phyloP scores from a whole-genome alignment of 2,888 invertebrate genomes.

The Pristionchus fissidentatus region DNA sequence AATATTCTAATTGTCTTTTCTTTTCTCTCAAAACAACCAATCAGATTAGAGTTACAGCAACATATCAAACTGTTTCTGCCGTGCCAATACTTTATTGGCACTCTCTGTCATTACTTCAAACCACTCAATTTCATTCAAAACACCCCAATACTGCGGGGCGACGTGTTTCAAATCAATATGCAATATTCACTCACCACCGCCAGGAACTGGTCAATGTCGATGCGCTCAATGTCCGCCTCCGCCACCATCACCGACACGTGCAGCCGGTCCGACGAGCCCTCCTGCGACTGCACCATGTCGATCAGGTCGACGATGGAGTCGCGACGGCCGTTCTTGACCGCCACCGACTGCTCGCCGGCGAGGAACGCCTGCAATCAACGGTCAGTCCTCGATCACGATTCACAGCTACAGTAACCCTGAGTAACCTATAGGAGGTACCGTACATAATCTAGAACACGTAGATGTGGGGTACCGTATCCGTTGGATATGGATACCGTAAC shows the following conservation, averaged over 20 bases:
- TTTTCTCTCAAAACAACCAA: too few relatives aligned
- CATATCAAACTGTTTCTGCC: too few relatives aligned
- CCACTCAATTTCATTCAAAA: too few relatives aligned
- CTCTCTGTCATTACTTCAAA: too few relatives aligned
- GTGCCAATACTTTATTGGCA: too few relatives aligned
- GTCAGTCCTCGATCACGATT: neutral
- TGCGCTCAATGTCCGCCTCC: neutral
- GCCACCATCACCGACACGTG: constrained; percentile 12
- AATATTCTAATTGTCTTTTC: neutral
- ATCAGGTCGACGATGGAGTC: constrained; percentile 53
- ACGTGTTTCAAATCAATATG: neutral
- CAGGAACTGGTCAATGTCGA: constrained; percentile 14
- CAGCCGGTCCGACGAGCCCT: neutral
- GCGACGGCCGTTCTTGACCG: constrained; percentile 48
- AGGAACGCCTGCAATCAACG: constrained; percentile 51
- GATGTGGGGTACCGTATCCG: too few relatives aligned
- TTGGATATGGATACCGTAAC: neutral
- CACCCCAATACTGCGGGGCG: too few relatives aligned
- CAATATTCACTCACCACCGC: neutral
- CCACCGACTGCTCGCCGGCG: constrained; percentile 49
- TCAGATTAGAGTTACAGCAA: too few relatives aligned
- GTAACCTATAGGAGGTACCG: too few relatives aligned
- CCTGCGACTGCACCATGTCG: constrained; percentile 54
- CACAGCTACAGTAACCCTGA: too few relatives aligned
- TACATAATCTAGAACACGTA: too few relatives aligned